Evolutionary conservation across 2,797 vertebrate genomes (phyloP), one percentile per base, ranked within the genome.

Genomic region (Gallinago nigripennis): DNA sequence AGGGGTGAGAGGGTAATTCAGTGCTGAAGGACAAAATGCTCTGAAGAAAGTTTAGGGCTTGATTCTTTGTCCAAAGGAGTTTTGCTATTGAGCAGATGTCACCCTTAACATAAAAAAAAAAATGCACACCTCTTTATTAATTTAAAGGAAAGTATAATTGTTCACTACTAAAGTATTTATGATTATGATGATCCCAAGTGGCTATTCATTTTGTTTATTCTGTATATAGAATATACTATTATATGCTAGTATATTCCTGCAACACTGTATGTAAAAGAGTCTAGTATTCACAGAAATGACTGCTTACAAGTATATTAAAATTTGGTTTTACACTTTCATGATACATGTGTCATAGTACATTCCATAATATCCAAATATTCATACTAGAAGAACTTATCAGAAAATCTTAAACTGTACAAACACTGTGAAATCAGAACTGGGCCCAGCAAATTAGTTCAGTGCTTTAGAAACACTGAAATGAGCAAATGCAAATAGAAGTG

Each of bases 1-100:
- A 95, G 88, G 65, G 94, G 93, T 84, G 39, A 92, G 41, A 83
- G 71, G 51, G 31, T 13, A 27, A 43, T 63, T 77, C 30, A 24
- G 19, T 58, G 35, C 35, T 80, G 69, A 27, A 79, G 39, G 56
- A 69, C 27, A 31, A 90, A 80, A 63, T 0, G 1, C 39, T 11
- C 46, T 8, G 23, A n/a, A 82, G 16, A 33, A 73, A 27, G 8
- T 10, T 66, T 30, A 70, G 19, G 30, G 5, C 21, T 51, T 11
- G 8, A 39, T 21, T 70, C 20, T 81, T 82, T 56, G 43, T 41
- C 43, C 16, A 24, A 56, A 78, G 31, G 11, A 84, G 28, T 51
- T 69, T 41, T 61, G 16, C 51, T 82, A 25, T 16, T 82, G 39
- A 85, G 7, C 11, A 43, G 57, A 88, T 37, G 53, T 15, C 23